Evolutionary conservation across 2,888 invertebrate species (phyloP).

Genomic region (Drosophila fulvimacula): DNA sequence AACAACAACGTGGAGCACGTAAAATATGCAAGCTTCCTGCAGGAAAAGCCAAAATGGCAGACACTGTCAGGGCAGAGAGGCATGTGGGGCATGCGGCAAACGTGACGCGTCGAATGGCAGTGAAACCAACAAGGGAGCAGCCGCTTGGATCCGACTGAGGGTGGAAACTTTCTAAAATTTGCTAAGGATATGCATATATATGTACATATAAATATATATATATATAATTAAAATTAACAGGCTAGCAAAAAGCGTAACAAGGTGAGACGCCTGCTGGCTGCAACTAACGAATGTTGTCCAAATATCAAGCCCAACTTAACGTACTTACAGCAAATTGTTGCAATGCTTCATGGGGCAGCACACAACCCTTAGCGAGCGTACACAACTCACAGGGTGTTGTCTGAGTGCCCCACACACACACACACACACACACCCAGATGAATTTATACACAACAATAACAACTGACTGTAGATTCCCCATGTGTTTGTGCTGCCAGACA

Average conservation of each 20-base stretch:
- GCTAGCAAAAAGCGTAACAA: slow-evolving; percentile 12
- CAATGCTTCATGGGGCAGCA: slow-evolving; percentile 16
- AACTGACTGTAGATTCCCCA: not conserved
- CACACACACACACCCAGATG: not conserved
- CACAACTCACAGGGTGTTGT: slow-evolving; percentile 58
- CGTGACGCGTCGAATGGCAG: slow-evolving; percentile 53
- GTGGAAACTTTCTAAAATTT: slow-evolving; percentile 51
- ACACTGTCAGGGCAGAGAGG: slow-evolving; percentile 24
- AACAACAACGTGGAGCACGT: slow-evolving; percentile 54
- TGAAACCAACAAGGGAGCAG: slow-evolving; percentile 44
- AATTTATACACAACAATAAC: not conserved
- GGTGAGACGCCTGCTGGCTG: slow-evolving; percentile 12
- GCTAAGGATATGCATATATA: slow-evolving; percentile 2
- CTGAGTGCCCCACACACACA: slow-evolving; percentile 46
- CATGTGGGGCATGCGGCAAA: slow-evolving; percentile 35
- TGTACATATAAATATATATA: not conserved
- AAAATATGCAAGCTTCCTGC: slow-evolving; percentile 77
- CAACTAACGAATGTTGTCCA: slow-evolving; percentile 21
- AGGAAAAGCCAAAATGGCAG: slow-evolving; percentile 75
- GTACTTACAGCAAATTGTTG: slow-evolving; percentile 6
- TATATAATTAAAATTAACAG: slow-evolving; percentile 17
- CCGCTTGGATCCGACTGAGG: slow-evolving; percentile 33
- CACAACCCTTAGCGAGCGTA: slow-evolving; percentile 43
- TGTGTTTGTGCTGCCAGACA: not conserved
- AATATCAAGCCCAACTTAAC: slow-evolving; percentile 14